Evolutionary conservation across 2,113 vertebrate species (phyloP).

Genomic region (Accipiter cooperii): DNA sequence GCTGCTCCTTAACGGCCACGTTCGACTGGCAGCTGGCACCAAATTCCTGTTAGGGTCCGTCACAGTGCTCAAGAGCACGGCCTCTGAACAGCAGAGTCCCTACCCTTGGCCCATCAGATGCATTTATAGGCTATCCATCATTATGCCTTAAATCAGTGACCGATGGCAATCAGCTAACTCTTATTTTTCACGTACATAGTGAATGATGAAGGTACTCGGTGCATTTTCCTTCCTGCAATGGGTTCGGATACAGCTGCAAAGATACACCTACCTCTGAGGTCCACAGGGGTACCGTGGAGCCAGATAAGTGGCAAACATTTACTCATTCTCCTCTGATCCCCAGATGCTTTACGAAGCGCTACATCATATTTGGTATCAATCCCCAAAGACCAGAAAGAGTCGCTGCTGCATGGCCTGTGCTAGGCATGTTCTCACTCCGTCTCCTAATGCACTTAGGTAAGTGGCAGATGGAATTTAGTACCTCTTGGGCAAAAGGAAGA

Average conservation of each 20-base stretch:
- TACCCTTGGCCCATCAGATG: fast-evolving
- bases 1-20: fast-evolving
- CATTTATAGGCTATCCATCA: background rate
- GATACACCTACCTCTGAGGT: background rate
- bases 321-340: background rate
- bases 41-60: background rate
- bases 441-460: background rate
- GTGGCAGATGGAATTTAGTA: background rate
- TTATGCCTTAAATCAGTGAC: background rate
- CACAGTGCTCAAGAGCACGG: fast-evolving
- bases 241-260: background rate
- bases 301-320: background rate
- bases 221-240: background rate
- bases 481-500: background rate
- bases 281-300: background rate
- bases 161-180: background rate
- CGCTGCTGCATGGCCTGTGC: background rate
- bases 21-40: fast-evolving
- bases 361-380: too few species aligned
- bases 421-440: fast-evolving
- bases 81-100: background rate
- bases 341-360: background rate
- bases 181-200: background rate
- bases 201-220: background rate
- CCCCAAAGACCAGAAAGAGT: background rate